Evolutionary conservation across 2,113 vertebrate genomes (phyloP).

Genomic region (Girardinichthys multiradiatus): DNA sequence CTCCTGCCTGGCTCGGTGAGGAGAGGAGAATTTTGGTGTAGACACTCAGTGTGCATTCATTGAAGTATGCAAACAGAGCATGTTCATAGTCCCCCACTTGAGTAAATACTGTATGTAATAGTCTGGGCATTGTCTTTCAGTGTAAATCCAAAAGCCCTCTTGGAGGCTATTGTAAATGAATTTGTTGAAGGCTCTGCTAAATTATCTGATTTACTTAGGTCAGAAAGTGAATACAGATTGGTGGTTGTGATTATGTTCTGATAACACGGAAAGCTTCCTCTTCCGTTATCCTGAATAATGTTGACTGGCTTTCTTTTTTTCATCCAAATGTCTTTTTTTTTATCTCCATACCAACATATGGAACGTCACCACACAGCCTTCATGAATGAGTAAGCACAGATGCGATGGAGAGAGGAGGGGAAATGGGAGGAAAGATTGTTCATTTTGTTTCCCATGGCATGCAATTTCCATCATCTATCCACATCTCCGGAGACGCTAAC

Average conservation of each 20-base stretch:
- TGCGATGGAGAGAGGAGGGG: constrained; percentile 39
- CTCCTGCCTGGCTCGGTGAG: constrained; percentile 11
- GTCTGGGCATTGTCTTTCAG: neutral
- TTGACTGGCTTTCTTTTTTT: neutral
- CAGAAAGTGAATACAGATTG: constrained; percentile 31
- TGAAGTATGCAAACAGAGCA: constrained; percentile 18
- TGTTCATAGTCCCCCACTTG: neutral
- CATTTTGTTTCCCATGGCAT: constrained; percentile 65
- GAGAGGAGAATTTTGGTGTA: constrained; percentile 17
- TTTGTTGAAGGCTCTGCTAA: constrained; percentile 10
- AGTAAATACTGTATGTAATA: neutral
- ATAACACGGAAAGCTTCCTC: constrained; percentile 4
- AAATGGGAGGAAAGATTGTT: constrained; percentile 69
- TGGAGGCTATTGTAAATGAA: neutral
- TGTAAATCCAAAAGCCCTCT: constrained; percentile 6
- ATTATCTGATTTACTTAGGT: constrained; percentile 16
- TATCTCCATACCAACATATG: constrained; percentile 45
- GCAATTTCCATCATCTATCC: constrained; percentile 61
- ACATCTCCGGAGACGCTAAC: constrained; percentile 51
- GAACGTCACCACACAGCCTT: constrained; percentile 69
- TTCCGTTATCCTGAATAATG: constrained; percentile 26
- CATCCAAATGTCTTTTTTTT: constrained; percentile 26
- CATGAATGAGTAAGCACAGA: constrained; percentile 72
- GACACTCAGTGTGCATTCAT: constrained; percentile 17
- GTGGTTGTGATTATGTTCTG: constrained; percentile 13